Conservation (phyloP, 2,888 invertebrate species). For the Deilephila elpenor region DNA sequence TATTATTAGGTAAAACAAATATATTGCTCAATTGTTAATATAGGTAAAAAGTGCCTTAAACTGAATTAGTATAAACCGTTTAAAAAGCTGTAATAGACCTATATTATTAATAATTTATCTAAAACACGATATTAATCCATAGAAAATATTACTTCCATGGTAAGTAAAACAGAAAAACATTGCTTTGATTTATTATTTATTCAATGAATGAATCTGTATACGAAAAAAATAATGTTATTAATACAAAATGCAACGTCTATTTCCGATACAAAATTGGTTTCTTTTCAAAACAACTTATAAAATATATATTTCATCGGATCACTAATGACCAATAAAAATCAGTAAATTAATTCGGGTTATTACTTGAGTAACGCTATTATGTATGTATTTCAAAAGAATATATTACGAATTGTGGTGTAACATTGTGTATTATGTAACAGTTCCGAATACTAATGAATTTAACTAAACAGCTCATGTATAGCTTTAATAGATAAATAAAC, state of each 20-base stretch:
- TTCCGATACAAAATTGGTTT: too few species aligned
- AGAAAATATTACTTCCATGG: not conserved
- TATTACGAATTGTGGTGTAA: not conserved
- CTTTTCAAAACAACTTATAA: too few species aligned
- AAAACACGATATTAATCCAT: not conserved
- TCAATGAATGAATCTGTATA: not conserved
- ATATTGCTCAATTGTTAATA: constrained; percentile 15
- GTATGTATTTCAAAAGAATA: not conserved
- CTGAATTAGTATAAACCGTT: not conserved
- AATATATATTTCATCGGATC: not conserved
- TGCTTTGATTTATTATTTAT: not conserved
- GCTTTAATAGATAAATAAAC: constrained; percentile 28
- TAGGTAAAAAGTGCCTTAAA: not conserved
- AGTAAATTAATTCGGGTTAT: not conserved
- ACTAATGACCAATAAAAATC: not conserved
- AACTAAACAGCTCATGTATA: constrained; percentile 29
- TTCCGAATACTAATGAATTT: constrained; percentile 8
- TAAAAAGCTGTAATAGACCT: not conserved
- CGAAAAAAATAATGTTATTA: too few species aligned
- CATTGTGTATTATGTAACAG: constrained; percentile 11
- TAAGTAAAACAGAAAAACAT: not conserved
- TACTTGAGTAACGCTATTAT: not conserved
- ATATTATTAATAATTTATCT: not conserved
- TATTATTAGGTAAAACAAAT: constrained; percentile 6
- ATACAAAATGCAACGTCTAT: too few species aligned